Evolutionary conservation across 1,140 invertebrate genomes (phyloP).

Genomic region (Lasaia peninsularis): DNA sequence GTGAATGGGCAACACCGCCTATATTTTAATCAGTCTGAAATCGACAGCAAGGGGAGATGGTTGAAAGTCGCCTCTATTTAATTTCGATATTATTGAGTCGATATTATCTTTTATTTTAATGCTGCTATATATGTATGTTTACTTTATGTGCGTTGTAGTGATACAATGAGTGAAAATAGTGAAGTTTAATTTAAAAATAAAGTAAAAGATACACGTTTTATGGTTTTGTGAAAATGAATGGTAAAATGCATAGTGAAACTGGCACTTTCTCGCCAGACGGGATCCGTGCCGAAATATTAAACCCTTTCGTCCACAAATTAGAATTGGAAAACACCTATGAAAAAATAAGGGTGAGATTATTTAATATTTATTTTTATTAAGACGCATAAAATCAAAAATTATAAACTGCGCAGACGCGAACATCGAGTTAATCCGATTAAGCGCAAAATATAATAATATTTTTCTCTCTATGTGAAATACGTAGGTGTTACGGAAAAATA

Average conservation of each 20-base stretch:
- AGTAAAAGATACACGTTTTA: constrained; percentile 23
- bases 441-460: not conserved
- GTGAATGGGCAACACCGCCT: not conserved
- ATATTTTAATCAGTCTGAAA: not conserved
- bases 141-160: not conserved
- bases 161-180: constrained; percentile 36
- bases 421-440: not conserved
- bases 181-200: constrained; percentile 34
- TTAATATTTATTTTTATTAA: constrained; percentile 3
- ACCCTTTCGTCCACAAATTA: constrained; percentile 91
- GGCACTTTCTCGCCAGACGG: constrained; percentile 70
- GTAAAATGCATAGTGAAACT: constrained; percentile 72
- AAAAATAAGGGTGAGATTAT: constrained; percentile 86
- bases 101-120: not conserved
- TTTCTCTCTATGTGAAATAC: not conserved
- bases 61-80: not conserved
- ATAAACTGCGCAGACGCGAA: constrained; percentile 28
- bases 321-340: constrained; percentile 90
- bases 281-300: constrained; percentile 80
- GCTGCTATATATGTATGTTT: not conserved
- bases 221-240: constrained; percentile 70
- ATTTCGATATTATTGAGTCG: not conserved
- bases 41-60: not conserved
- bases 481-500: not conserved
- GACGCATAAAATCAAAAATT: constrained; percentile 9